These are phyloP conservation scores for Reinhardtius hippoglossoides DNA, from an alignment of 2,113 vertebrate genomes.

Conservation along the genomic window DNA sequence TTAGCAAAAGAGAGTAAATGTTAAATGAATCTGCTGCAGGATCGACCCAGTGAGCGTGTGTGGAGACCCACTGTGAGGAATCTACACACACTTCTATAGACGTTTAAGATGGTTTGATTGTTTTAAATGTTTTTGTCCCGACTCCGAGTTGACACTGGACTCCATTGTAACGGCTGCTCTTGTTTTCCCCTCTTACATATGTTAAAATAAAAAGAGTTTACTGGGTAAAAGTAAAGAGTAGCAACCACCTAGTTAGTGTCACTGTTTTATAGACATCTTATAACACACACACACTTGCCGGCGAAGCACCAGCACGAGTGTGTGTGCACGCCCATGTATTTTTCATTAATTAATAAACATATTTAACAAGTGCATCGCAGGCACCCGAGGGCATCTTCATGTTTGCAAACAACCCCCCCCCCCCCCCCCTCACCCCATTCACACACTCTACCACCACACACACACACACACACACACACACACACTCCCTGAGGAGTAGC, in stretches of 20 bases:
- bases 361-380: slow-evolving; percentile 92
- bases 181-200: too few species aligned
- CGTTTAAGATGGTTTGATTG: too few species aligned
- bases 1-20: not conserved
- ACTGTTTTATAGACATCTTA: not conserved
- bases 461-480: slow-evolving; percentile 36
- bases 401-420: slow-evolving; percentile 91
- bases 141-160: too few species aligned
- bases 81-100: too few species aligned
- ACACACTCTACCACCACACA: slow-evolving; percentile 16
- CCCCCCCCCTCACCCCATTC: slow-evolving; percentile 38
- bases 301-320: slow-evolving; percentile 4
- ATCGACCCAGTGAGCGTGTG: too few species aligned
- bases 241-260: too few species aligned
- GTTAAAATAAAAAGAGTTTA: too few species aligned
- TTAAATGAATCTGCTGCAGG: not conserved
- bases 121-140: too few species aligned
- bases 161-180: too few species aligned
- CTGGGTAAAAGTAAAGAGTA: too few species aligned
- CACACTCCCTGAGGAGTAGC: slow-evolving; percentile 88
- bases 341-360: slow-evolving; percentile 94
- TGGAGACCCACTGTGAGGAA: too few species aligned
- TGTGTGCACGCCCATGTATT: slow-evolving; percentile 2
- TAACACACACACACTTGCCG: not conserved
- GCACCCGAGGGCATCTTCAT: slow-evolving; percentile 90